phyloP scores from a whole-genome alignment of 2,113 vertebrate species.

The Lutjanus erythropterus region DNA sequence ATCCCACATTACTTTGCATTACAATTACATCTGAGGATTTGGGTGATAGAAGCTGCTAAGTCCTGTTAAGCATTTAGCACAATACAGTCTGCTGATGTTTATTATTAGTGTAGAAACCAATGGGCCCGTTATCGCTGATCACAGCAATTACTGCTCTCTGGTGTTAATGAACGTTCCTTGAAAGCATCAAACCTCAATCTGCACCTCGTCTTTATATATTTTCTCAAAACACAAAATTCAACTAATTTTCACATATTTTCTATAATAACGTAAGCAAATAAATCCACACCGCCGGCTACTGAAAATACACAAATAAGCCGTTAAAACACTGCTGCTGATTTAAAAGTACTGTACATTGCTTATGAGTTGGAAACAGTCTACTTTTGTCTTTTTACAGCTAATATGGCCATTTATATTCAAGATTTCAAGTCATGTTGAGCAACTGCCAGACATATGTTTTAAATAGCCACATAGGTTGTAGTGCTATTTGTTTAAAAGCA shows the following conservation, averaged over 20 bases:
- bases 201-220: background rate
- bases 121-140: conserved; percentile 26
- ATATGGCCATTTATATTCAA: too few relatives aligned
- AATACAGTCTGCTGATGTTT: conserved; percentile 21
- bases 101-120: conserved; percentile 30
- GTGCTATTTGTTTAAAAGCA: too few relatives aligned
- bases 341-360: background rate
- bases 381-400: too few relatives aligned
- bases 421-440: too few relatives aligned
- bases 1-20: conserved; percentile 37
- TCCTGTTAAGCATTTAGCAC: conserved; percentile 25
- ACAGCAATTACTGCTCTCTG: conserved; percentile 10
- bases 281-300: background rate
- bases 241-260: conserved; percentile 16
- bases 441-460: too few relatives aligned
- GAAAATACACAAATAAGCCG: background rate
- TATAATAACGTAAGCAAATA: background rate
- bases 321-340: background rate
- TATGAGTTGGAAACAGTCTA: background rate
- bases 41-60: conserved; percentile 48
- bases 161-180: background rate
- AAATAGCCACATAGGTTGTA: too few relatives aligned
- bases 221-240: conserved; percentile 27
- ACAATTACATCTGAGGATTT: conserved; percentile 53
- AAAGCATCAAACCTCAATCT: conserved; percentile 8